A percentile compares a stretch with the other conserved stretches of the same genome.
Evolutionary conservation across 2,888 invertebrate species (phyloP).

Genomic region (Antheraea yamamai): DNA sequence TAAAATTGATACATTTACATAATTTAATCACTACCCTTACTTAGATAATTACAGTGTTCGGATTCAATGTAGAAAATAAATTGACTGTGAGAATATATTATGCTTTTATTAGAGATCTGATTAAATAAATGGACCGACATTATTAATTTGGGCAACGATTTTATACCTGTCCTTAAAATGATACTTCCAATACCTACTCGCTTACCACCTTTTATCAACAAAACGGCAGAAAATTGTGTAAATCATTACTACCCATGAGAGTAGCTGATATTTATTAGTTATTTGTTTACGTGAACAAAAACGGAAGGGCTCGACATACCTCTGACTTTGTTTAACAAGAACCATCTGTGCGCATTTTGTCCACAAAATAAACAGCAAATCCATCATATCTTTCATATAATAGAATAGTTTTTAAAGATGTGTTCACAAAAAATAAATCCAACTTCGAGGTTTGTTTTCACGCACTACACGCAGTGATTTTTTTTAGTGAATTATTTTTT

Average conservation of each 20-base stretch:
- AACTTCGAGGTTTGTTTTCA: too few relatives aligned
- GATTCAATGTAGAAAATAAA: neutral
- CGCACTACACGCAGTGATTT: neutral
- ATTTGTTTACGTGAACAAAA: neutral
- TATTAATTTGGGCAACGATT: neutral
- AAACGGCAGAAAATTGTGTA: neutral
- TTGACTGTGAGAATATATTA: neutral
- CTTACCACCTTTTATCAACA: neutral
- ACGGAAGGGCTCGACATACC: neutral
- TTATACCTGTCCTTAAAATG: neutral
- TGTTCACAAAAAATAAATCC: too few relatives aligned
- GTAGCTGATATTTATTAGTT: neutral
- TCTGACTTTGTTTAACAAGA: neutral
- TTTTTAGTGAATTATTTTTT: neutral
- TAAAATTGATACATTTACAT: neutral
- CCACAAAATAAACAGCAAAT: neutral
- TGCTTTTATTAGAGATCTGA: neutral
- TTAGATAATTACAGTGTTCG: neutral
- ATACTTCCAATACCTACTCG: neutral
- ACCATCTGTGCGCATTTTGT: neutral
- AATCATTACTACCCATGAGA: neutral
- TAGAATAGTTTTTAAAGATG: neutral
- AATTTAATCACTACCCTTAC: neutral
- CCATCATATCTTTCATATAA: neutral
- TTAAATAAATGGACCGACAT: neutral